Evolutionary conservation across 2,797 vertebrate species (phyloP), one percentile per base, ranked within the genome.

Genomic region (Lepilemur septentrionalis): DNA sequence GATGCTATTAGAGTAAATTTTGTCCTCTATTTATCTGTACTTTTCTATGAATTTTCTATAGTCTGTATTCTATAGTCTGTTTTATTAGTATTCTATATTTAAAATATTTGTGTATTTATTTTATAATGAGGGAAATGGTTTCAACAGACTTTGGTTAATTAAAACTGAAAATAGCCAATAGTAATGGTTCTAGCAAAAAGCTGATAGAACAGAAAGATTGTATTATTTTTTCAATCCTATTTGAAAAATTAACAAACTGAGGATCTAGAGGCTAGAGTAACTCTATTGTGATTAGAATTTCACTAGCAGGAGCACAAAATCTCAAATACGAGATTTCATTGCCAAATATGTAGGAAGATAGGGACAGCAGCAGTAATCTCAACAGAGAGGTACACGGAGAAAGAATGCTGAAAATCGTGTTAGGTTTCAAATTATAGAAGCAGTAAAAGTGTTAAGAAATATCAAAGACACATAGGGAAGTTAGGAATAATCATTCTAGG

Each of bases 361-460:
- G 61, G 50, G 43, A 90, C 57, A 69, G 5, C 10, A 57, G 8
- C 63, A 94, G 14, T 81, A 75, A 57, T 80, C 57, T 93, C 67
- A 52, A 69, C 46, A 48, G n/a, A 61, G 7, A 50, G 18, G 32
- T 67, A 57, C n/a, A 65, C 20, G 14, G 59, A 70, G 52, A 87
- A 91, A 41, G 82, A 94, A 88, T n/a, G 38, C 5, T 86, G 69
- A 81, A 70, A 86, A 84, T 48, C 43, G 63, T 25, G 9, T 46
- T 81, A 75, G 59, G 38, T 90, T 96, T 90, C 61, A 79, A 91
- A 72, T 96, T 83, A 83, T 2, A 55, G 32, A 84, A 89, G 50
- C 35, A 93, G 6, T 69, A 85, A 63, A 75, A 52, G 11, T 88
- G n/a, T 55, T 35, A 65, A 10, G 38, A 70, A 87, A 78, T 63